phyloP scores from a whole-genome alignment of 2,113 vertebrate genomes.

The Struthio camelus region DNA sequence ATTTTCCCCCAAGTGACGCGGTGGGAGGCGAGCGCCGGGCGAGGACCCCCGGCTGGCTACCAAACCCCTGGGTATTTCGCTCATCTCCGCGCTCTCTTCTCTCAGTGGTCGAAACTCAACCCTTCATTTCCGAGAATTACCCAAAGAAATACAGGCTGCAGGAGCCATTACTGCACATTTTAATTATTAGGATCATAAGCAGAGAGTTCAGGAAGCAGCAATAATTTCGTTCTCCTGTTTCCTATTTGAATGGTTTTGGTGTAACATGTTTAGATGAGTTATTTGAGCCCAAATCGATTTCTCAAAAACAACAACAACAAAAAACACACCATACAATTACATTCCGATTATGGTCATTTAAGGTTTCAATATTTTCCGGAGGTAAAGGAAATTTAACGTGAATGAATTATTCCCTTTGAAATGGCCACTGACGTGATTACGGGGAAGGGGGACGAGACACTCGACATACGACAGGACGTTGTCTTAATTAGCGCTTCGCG shows the following conservation, averaged over 20 bases:
- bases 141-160: slow-evolving; percentile 40
- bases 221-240: slow-evolving; percentile 60
- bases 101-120: slow-evolving; percentile 18
- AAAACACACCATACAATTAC: slow-evolving; percentile 3
- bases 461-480: not conserved
- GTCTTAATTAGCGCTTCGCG: not conserved
- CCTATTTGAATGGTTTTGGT: slow-evolving; percentile 58
- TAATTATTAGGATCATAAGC: slow-evolving; percentile 70
- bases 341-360: not conserved
- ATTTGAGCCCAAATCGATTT: slow-evolving; percentile 42
- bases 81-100: slow-evolving; percentile 5
- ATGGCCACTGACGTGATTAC: not conserved
- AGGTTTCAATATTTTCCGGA: slow-evolving; percentile 10
- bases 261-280: slow-evolving; percentile 51
- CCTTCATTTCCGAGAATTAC: slow-evolving; percentile 68
- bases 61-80: not conserved
- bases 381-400: slow-evolving; percentile 1
- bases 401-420: not conserved
- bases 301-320: slow-evolving; percentile 26
- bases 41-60: slow-evolving; percentile 32
- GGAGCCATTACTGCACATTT: slow-evolving; percentile 66
- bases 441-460: not conserved
- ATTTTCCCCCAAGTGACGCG: slow-evolving; percentile 62
- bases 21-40: not conserved
- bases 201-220: slow-evolving; percentile 65